Percentiles rank a stretch among this genome's conserved stretches.
Conservation (phyloP, 2,797 vertebrate species). For the Cossypha niveicapilla region DNA sequence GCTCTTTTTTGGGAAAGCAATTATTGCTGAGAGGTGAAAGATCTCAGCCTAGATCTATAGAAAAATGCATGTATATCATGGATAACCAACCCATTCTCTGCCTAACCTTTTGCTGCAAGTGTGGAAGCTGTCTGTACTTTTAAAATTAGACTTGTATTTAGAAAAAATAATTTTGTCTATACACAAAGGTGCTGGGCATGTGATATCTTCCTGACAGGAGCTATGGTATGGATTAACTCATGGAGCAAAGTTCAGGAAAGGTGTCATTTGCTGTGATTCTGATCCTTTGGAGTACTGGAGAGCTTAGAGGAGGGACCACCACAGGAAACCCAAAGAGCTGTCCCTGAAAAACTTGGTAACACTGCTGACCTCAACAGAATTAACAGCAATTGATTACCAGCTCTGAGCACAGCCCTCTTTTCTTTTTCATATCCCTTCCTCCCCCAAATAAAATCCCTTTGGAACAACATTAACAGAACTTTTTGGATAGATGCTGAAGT, state of each 20-base stretch:
- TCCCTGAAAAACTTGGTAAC: background rate
- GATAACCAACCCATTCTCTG: background rate
- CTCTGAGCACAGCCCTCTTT: background rate
- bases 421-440: background rate
- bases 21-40: background rate
- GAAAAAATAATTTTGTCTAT: background rate
- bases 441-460: background rate
- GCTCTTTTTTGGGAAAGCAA: background rate
- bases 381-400: background rate
- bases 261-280: background rate
- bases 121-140: background rate
- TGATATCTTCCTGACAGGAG: background rate
- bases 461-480: background rate
- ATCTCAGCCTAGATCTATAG: background rate
- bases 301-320: background rate
- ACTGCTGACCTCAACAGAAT: background rate
- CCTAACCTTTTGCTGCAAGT: background rate
- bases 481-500: background rate
- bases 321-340: background rate
- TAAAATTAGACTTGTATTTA: background rate
- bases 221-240: background rate
- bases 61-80: background rate
- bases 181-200: background rate
- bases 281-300: background rate
- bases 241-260: background rate